A percentile compares a stretch with the other conserved stretches of the same genome.
Evolutionary conservation across 1,140 invertebrate species (phyloP).

Genomic region (Pygmarrhopalites habei): DNA sequence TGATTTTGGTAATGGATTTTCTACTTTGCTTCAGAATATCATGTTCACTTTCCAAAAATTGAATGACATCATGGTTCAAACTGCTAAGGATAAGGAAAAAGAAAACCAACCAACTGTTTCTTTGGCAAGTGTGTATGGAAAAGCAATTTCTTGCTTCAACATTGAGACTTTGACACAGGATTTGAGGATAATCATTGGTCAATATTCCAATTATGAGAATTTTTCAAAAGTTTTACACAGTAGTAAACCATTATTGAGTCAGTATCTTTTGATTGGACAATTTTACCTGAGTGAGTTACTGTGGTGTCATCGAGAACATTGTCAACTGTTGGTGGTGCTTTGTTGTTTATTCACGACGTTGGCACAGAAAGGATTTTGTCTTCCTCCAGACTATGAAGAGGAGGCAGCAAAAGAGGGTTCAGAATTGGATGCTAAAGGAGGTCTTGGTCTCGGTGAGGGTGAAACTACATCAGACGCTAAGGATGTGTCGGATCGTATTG

Average conservation of each 20-base stretch:
- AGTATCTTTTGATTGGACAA: conserved; percentile 64
- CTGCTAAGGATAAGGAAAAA: neutral
- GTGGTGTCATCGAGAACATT: conserved; percentile 63
- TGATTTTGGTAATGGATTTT: too few species aligned
- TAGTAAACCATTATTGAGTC: conserved; percentile 66
- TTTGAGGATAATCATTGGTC: neutral
- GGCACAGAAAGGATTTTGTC: conserved; percentile 82
- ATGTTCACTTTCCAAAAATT: conserved; percentile 29
- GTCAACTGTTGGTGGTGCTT: conserved; percentile 76
- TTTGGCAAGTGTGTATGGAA: neutral
- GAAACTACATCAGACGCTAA: conserved; percentile 64
- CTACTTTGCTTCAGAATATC: conserved; percentile 11
- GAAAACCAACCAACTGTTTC: neutral
- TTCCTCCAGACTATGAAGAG: conserved; percentile 65
- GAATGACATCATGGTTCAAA: neutral
- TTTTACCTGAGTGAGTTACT: conserved; percentile 70
- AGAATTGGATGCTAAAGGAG: conserved; percentile 54
- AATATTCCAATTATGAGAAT: neutral
- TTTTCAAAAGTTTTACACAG: conserved; percentile 1
- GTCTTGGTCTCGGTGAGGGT: conserved; percentile 78
- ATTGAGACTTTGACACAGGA: neutral
- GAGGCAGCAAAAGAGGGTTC: conserved; percentile 49
- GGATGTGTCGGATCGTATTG: conserved; percentile 89
- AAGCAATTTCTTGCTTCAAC: conserved; percentile 15
- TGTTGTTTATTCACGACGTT: conserved; percentile 78